Base-by-base conservation (phyloP, 2,888 invertebrate species). In the Labia minor region DNA sequence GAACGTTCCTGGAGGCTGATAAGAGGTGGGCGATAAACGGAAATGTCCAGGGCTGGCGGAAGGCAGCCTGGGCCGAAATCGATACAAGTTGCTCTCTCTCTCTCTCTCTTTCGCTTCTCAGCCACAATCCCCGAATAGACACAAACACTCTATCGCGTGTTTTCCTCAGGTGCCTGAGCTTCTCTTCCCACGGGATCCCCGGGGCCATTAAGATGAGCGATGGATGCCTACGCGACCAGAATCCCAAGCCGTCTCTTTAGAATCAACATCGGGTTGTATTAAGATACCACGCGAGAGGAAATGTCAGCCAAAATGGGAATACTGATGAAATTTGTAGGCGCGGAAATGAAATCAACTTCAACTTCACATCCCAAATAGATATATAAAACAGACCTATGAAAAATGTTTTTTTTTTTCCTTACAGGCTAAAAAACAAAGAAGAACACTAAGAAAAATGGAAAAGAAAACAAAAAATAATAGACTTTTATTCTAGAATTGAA, bases 51-150 rank as follows among this genome's bases (percentile, higher is more conserved):
- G 49, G 49, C 49, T 16, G 49, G 49, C 49, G 49, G 49, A 49
- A n/a, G 49, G 26, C 26, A 26, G 26, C 26, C 49, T 10, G 49
- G 14, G 49, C n/a, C 16, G n/a, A 11, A 49, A 49, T 49, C 49
- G 49, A 49, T 49, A 11, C 49, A 49, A 49, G 2, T 11, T 11
- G n/a, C 8, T 49, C 49, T 49, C 49, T 49, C 49, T 49, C 49
- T 49, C 49, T 49, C 49, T 49, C 16, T 8, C 6, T 2, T 14
- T n/a, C 14, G 2, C 8, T n/a, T n/a, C 14, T 16, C 49, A 49
- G 49, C 49, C 49, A 49, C 49, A 49, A 49, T 49, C 49, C 16
- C 26, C 49, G 16, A 49, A 49, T 49, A 49, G 49, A 49, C 49
- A 49, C 49, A 49, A 16, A 49, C 49, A 49, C 49, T n/a, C 16